phyloP scores from a whole-genome alignment of 1,140 invertebrate genomes.

The Holcopasites calliopsidis region DNA sequence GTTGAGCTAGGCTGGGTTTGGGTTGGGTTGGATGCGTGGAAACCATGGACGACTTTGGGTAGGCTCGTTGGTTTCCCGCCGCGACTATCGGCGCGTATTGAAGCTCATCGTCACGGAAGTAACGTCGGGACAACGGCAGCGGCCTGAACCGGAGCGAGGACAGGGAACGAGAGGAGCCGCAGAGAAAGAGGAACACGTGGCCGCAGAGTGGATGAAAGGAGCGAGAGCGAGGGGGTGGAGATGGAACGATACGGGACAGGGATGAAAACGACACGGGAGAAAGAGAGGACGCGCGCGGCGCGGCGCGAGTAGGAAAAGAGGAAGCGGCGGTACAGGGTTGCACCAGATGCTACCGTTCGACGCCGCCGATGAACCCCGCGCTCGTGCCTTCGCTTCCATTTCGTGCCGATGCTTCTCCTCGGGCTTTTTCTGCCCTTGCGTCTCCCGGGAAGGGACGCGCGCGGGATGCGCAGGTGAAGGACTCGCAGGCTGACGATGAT shows the following conservation, averaged over 20 bases:
- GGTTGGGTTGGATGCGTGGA: conserved; percentile 72
- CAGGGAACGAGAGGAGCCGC: conserved; percentile 48
- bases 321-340: conserved; percentile 23
- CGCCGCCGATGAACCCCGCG: conserved; percentile 23
- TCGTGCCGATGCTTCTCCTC: conserved; percentile 57
- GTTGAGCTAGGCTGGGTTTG: conserved; percentile 63
- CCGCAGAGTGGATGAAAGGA: conserved; percentile 30
- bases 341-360: conserved; percentile 59
- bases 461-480: conserved; percentile 25
- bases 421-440: conserved; percentile 49
- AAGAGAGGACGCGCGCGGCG: conserved; percentile 15
- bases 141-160: conserved; percentile 68
- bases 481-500: conserved; percentile 15
- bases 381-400: conserved; percentile 56
- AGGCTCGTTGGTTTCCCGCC: conserved; percentile 77
- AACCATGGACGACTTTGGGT: conserved; percentile 77
- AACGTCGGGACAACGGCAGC: conserved; percentile 77
- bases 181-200: conserved; percentile 29
- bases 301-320: conserved; percentile 32
- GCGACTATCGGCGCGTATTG: conserved; percentile 78
- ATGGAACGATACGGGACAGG: conserved; percentile 32
- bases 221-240: background rate
- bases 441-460: conserved; percentile 8
- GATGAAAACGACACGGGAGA: conserved; percentile 22
- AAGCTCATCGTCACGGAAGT: conserved; percentile 79